Evolutionary conservation across 2,113 vertebrate genomes (phyloP), one percentile per base, ranked within the genome.

Genomic region (Microtus ochrogaster): DNA sequence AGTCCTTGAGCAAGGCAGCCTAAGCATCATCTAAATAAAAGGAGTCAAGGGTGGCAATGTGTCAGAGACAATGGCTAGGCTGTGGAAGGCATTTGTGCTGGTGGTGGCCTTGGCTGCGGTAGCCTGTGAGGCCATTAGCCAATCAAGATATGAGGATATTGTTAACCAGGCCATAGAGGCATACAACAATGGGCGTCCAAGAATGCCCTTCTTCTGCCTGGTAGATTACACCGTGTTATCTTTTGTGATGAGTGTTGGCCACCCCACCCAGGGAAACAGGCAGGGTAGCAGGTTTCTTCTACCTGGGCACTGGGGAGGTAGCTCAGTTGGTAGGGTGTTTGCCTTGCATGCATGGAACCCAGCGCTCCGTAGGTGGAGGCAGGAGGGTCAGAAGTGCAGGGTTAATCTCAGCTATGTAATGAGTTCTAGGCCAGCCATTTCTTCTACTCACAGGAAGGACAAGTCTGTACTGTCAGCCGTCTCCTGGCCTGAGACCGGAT

Each of bases 151-250:
- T 66, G 65, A 94, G 1, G 52, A 83, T 7, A 21, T 47, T 12
- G 66, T 93, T 10, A 2, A 0, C 14, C 28, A 49, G 63, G 94
- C 93, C 44, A 5, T 97, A 74, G 5, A 5, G 52, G 4, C 70
- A 65, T 96, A 94, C 91, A 96, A 94, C 5, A 24, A 36, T 0
- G 68, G 61, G n/a, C 49, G 16, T 22, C 58, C 0, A 24, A 91
- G 87, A 30, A 17, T n/a, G n/a, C n/a, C 95, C 44, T 47, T 94
- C 44, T 97, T 96, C 14, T 26, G 94, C 36, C 82, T 98, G 73
- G 17, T 96, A 55, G 89, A 94, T 72, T 61, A 36, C 63, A 52
- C 4, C 5, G 85, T 39, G 0, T 41, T 4, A 2, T 19, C 72
- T 36, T 4, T 0, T 1, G 9, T 1, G 89, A 91, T 95, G 82